Percentiles rank a stretch among this genome's conserved stretches.
These are phyloP conservation scores for Triplophysa dalaica DNA, from an alignment of 2,113 vertebrate genomes.

Conservation along the genomic window DNA sequence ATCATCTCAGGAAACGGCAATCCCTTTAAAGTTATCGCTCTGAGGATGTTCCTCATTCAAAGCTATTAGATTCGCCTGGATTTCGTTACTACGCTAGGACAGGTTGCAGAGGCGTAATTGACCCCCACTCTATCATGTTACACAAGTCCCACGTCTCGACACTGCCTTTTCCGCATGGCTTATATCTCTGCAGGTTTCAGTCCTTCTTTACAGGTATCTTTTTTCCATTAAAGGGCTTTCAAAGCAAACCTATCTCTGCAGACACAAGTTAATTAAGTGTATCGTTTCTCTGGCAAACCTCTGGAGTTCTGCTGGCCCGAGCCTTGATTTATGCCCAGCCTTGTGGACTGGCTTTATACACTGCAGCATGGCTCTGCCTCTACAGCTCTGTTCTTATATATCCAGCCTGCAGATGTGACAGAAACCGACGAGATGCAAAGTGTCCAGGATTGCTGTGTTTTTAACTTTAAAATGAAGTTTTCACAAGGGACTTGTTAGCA, in stretches of 20 bases:
- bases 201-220: conserved; percentile 4
- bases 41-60: neutral
- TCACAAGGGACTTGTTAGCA: neutral
- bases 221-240: conserved; percentile 45
- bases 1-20: conserved; percentile 32
- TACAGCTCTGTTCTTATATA: neutral
- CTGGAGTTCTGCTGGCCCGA: conserved; percentile 23
- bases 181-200: conserved; percentile 17
- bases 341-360: conserved; percentile 53
- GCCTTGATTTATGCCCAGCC: conserved; percentile 53
- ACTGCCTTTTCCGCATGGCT: neutral
- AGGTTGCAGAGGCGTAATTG: neutral
- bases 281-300: conserved; percentile 47
- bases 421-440: neutral
- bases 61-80: conserved; percentile 1
- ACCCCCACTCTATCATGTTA: neutral
- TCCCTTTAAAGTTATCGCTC: neutral
- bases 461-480: neutral
- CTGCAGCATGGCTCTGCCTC: conserved; percentile 17
- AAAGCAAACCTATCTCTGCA: conserved; percentile 45
- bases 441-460: neutral
- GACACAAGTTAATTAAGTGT: conserved; percentile 50
- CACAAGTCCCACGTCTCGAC: neutral
- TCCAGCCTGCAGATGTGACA: neutral
- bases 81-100: neutral